These are phyloP conservation scores for Crenichthys baileyi DNA, from an alignment of 2,797 vertebrate genomes.

Conservation along the genomic window DNA sequence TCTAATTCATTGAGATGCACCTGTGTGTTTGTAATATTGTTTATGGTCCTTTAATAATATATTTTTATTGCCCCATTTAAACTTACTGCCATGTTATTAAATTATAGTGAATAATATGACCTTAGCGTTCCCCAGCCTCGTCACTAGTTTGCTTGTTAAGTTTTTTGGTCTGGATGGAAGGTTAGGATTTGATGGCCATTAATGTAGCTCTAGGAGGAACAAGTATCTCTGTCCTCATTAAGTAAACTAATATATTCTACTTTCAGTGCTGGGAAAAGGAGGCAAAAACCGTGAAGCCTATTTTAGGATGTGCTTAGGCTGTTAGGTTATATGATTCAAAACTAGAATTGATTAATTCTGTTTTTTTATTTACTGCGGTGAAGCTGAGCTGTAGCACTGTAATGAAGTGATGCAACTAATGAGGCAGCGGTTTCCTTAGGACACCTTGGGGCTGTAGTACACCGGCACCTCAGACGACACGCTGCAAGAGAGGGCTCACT, in stretches of 20 bases:
- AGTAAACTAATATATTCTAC: not conserved
- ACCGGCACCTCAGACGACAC: not conserved
- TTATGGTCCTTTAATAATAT: not conserved
- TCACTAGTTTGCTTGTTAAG: constrained; percentile 17
- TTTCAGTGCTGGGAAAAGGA: not conserved
- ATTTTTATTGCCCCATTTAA: constrained; percentile 8
- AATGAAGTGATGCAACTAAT: constrained; percentile 45
- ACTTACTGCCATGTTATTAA: not conserved
- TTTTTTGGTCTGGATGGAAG: not conserved
- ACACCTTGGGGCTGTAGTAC: constrained; percentile 27
- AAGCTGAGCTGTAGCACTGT: constrained; percentile 39
- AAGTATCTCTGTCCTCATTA: constrained; percentile 8
- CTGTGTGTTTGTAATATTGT: not conserved
- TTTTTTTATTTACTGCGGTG: constrained; percentile 20
- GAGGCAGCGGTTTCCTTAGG: constrained; percentile 47
- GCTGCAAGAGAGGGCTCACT: not conserved
- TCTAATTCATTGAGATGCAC: not conserved
- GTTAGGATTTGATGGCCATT: not conserved
- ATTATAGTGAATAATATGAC: not conserved
- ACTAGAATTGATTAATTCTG: not conserved
- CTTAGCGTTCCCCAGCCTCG: not conserved
- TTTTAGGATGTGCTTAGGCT: not conserved
- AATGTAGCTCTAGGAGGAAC: not conserved
- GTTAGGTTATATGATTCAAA: not conserved
- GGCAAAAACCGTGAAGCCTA: not conserved